phyloP scores from a whole-genome alignment of 1,140 invertebrate genomes.

The Ceratitis capitata region DNA sequence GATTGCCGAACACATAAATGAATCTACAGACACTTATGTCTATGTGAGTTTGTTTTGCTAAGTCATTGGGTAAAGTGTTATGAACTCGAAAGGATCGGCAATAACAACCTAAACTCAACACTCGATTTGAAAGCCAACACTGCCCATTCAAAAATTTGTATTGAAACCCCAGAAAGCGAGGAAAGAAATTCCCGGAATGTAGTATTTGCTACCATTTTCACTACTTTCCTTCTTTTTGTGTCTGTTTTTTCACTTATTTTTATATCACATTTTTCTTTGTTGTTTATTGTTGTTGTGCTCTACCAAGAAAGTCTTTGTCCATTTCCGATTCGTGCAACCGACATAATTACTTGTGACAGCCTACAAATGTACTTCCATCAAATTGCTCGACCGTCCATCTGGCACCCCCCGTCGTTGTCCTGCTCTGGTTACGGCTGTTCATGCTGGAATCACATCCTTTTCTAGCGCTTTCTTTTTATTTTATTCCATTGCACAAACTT shows the following conservation, averaged over 20 bases:
- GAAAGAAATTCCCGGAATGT: not conserved
- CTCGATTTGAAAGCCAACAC: not conserved
- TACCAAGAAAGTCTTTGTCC: not conserved
- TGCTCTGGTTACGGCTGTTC: not conserved
- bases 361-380: conserved; percentile 24
- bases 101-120: not conserved
- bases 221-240: not conserved
- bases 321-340: not conserved
- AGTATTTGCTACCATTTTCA: no score
- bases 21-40: not conserved
- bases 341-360: conserved; percentile 7
- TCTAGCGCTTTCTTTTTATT: not conserved
- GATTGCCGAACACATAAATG: not conserved
- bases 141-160: not conserved
- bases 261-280: not conserved
- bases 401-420: not conserved
- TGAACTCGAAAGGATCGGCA: not conserved
- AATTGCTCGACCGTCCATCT: not conserved
- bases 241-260: not conserved
- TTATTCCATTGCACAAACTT: not conserved
- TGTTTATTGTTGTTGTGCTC: not conserved
- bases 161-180: not conserved
- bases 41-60: not conserved
- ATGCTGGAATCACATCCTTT: not conserved
- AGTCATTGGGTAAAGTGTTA: not conserved